phyloP scores from a whole-genome alignment of 2,797 vertebrate species.

The Clarias platycephalus region DNA sequence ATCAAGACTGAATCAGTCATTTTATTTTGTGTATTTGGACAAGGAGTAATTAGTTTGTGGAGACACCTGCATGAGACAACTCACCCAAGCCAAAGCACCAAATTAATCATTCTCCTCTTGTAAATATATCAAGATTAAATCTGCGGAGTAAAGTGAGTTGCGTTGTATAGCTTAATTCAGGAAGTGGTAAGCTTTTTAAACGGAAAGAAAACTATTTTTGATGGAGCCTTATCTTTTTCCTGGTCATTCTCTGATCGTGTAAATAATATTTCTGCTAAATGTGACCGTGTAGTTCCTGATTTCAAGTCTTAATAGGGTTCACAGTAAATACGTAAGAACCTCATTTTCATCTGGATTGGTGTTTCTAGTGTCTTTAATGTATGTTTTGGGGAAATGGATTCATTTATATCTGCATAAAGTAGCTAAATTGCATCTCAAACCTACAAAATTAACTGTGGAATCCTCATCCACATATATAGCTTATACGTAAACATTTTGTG shows the following conservation, averaged over 20 bases:
- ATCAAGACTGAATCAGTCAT: constrained; percentile 37
- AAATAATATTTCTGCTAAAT: neutral
- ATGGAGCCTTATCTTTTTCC: neutral
- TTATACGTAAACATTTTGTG: neutral
- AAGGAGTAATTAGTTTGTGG: constrained; percentile 38
- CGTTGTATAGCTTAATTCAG: neutral
- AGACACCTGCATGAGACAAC: constrained; percentile 48
- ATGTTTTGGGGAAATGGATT: neutral
- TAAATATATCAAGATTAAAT: constrained; percentile 22
- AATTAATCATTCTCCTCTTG: constrained; percentile 24
- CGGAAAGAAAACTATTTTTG: neutral
- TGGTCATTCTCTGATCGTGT: neutral
- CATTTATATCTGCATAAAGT: neutral
- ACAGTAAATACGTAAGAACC: neutral
- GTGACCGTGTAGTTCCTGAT: neutral
- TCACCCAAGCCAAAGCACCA: constrained; percentile 13
- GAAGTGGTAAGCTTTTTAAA: neutral
- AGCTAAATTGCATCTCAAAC: neutral
- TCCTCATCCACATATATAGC: neutral
- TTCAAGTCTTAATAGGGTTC: neutral
- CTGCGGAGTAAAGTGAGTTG: neutral
- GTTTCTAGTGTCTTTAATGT: neutral
- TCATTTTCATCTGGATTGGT: neutral
- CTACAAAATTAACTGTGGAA: too few species aligned
- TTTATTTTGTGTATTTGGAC: constrained; percentile 43